Conservation (phyloP, 2,113 vertebrate genomes). For the Mellivora capensis region DNA sequence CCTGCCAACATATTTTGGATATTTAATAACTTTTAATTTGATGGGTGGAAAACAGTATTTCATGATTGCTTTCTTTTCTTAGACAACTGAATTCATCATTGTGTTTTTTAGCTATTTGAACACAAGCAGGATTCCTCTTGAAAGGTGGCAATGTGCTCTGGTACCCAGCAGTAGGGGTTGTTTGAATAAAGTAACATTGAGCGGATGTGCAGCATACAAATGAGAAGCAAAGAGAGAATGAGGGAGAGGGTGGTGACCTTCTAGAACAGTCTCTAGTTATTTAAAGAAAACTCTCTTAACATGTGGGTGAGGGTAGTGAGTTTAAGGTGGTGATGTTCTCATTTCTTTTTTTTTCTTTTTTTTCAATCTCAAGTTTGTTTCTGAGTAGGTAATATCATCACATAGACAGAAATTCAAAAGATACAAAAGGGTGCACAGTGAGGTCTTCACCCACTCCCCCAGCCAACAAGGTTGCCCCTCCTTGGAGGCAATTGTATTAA, state of each 20-base stretch:
- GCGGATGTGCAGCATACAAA: neutral
- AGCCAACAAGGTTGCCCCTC: neutral
- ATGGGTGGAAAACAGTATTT: neutral
- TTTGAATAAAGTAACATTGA: neutral
- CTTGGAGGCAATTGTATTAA: neutral
- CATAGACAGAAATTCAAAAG: neutral
- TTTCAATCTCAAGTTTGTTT: neutral
- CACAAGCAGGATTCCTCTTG: neutral
- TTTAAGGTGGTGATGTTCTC: neutral
- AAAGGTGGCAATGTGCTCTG: neutral
- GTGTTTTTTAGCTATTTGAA: neutral
- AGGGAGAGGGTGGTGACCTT: neutral
- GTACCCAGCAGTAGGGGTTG: neutral
- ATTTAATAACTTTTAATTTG: neutral
- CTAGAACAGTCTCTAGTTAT: neutral
- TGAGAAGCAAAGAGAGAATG: neutral
- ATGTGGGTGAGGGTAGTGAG: neutral
- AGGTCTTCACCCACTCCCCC: neutral
- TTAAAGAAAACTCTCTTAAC: neutral
- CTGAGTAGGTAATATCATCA: neutral
- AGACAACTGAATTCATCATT: neutral
- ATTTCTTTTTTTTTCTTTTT: neutral
- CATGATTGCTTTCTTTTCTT: neutral
- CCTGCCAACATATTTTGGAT: neutral
- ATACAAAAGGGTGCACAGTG: neutral